Percentiles rank a stretch among this genome's conserved stretches.
These are phyloP conservation scores for Pseudopipra pipra DNA, from an alignment of 2,113 vertebrate species.

Conservation along the genomic window DNA sequence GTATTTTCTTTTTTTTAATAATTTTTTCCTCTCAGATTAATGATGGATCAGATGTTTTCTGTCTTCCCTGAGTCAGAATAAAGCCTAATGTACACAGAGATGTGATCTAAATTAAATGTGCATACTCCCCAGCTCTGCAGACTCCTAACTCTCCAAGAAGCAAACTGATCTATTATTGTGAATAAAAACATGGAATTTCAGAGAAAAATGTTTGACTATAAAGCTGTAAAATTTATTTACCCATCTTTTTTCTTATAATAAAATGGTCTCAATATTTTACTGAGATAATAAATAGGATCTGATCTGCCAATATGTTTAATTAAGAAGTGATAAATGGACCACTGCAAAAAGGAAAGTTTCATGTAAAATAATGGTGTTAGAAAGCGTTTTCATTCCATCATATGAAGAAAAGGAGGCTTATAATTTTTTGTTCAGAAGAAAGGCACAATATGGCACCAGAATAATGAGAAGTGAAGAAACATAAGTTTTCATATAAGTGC, in stretches of 20 bases:
- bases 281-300: not conserved
- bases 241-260: not conserved
- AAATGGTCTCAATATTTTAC: not conserved
- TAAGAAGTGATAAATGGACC: not conserved
- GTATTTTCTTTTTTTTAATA: not conserved
- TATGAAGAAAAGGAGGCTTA: not conserved
- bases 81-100: not conserved
- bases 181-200: constrained; percentile 15
- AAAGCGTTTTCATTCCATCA: not conserved
- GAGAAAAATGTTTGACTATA: not conserved
- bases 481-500: not conserved
- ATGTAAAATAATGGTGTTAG: not conserved
- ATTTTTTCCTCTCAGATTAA: not conserved
- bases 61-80: not conserved
- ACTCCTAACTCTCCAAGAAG: not conserved
- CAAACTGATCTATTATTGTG: not conserved
- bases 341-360: not conserved
- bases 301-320: not conserved
- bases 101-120: constrained; percentile 6
- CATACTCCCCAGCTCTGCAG: not conserved
- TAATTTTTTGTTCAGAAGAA: not conserved
- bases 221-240: not conserved
- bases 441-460: not conserved
- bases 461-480: not conserved
- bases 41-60: not conserved